Percentiles rank a stretch among this genome's conserved stretches.
phyloP scores from a whole-genome alignment of 1,140 invertebrate genomes.

The Hydropsyche tenuis region DNA sequence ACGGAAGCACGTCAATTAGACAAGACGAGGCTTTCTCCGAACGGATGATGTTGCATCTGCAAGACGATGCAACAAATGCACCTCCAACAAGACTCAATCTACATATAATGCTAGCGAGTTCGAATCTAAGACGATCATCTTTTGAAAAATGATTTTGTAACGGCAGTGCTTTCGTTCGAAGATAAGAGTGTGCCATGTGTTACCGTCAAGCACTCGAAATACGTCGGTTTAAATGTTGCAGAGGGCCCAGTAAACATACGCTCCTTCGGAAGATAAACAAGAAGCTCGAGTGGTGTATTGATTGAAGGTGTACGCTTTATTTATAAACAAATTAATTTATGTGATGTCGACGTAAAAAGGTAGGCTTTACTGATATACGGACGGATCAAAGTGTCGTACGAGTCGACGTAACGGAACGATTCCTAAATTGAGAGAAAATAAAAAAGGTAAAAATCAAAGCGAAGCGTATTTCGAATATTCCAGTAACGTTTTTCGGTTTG shows the following conservation, averaged over 20 bases:
- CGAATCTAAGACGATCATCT: too few relatives aligned
- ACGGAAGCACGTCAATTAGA: too few relatives aligned
- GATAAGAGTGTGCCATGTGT: background rate
- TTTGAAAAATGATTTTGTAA: background rate
- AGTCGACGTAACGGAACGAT: background rate
- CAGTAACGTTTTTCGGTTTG: constrained; percentile 20
- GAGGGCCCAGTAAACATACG: too few relatives aligned
- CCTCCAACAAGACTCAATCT: background rate
- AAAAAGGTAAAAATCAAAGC: background rate
- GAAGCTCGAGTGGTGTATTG: background rate
- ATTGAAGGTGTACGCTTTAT: background rate
- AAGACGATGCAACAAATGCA: too few relatives aligned
- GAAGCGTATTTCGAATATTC: background rate
- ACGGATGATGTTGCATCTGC: too few relatives aligned
- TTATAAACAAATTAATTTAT: background rate
- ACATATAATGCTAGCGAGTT: too few relatives aligned
- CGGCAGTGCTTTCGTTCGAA: constrained; percentile 5
- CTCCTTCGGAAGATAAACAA: constrained; percentile 15
- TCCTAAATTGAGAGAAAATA: background rate
- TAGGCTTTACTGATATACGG: background rate
- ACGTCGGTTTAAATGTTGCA: too few relatives aligned
- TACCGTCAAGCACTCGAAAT: too few relatives aligned
- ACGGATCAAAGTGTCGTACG: background rate
- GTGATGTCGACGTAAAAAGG: background rate
- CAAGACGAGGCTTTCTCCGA: too few relatives aligned